Evolutionary conservation across 2,797 vertebrate genomes (phyloP), one percentile per base, ranked within the genome.

Genomic region (Squalus acanthias): DNA sequence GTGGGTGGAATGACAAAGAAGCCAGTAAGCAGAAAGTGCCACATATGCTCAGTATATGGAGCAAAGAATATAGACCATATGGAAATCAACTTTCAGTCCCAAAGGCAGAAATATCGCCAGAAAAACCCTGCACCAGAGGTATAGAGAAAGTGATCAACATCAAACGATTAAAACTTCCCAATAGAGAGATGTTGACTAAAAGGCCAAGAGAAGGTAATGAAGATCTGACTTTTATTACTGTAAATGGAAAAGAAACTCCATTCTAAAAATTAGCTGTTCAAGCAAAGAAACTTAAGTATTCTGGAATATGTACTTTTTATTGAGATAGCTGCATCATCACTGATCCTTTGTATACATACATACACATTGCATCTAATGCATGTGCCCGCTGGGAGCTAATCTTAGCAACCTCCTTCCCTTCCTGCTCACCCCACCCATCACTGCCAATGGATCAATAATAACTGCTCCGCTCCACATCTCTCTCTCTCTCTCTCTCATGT

Each of bases 11-110:
- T 46, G 97, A 97, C 57, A 97, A 24, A 26, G 22, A 1, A 0
- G 60, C 74, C 60, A 93, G 95, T 74, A 72, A 50, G 96, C 97
- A 96, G 26, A 97, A 96, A 39, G 57, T 95, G 12, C 46, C 96
- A 70, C 22, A 87, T 22, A 96, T 96, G 50, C 96, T 93, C 22
- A 99, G 99, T 96, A 99, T 99, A 97, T 99, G 99, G 99, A 98
- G 97, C 89, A 98, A 96, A 97, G 97, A 97, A 91, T 98, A 98
- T 15, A 97, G 96, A 8, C 96, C 97, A 17, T 65, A n/a, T n/a
- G 72, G 82, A 60, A 87, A 96, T 96, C 50, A 20, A 17, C 96
- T 70, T 13, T 60, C 29, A 50, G 85, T 95, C 91, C 95, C 97
- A 96, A 91, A 76, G 26, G 88, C 96, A 96, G 22, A 88, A 1